Conservation (phyloP, 2,888 invertebrate species). For the Drepanosiphum platanoidis region DNA sequence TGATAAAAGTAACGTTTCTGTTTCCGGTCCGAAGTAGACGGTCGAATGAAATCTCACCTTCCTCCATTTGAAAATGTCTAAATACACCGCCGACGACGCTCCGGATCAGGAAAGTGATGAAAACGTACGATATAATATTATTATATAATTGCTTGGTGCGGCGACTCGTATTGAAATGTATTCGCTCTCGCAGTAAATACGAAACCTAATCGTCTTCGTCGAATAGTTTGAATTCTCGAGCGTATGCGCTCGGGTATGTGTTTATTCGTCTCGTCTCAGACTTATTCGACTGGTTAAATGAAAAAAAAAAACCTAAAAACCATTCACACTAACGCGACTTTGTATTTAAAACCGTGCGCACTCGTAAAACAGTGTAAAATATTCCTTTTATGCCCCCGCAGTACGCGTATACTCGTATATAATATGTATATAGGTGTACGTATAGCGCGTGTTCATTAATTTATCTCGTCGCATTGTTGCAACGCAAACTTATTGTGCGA, state of each 20-base stretch:
- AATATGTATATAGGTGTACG: not conserved
- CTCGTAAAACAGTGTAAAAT: not conserved
- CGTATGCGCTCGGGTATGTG: not conserved
- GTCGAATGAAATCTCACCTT: not conserved
- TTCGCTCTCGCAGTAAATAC: not conserved
- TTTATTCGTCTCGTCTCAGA: not conserved
- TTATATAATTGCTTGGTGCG: too few relatives aligned
- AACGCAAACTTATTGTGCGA: not conserved
- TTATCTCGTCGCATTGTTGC: conserved; percentile 5
- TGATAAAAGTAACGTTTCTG: not conserved
- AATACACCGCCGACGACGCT: too few relatives aligned
- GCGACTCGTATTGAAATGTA: not conserved
- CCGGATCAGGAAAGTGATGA: too few relatives aligned
- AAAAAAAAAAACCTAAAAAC: too few relatives aligned
- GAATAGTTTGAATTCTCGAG: not conserved
- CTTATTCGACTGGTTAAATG: not conserved
- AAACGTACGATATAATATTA: too few relatives aligned
- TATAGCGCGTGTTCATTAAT: not conserved
- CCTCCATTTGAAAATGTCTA: not conserved
- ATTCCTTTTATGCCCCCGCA: not conserved
- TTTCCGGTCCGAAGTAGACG: not conserved
- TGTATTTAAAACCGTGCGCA: not conserved
- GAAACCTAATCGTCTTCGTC: not conserved
- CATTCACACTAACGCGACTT: not conserved
- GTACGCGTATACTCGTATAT: not conserved